Evolutionary conservation across 2,797 vertebrate genomes (phyloP).

Genomic region (Tarsius wallacei): DNA sequence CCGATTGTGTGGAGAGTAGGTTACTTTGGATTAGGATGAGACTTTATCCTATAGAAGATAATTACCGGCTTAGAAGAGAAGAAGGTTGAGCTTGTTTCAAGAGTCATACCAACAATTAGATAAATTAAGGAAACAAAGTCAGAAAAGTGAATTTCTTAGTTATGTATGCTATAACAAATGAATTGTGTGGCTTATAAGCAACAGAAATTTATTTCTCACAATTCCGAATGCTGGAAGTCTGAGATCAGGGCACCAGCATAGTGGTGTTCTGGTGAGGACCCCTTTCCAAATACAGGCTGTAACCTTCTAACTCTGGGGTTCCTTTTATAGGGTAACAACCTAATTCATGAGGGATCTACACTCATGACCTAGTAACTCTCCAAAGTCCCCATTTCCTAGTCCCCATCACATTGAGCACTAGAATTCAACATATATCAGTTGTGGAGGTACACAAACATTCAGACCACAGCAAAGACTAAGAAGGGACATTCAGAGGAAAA

Average conservation of each 20-base stretch:
- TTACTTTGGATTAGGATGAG: not conserved
- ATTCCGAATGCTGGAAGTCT: not conserved
- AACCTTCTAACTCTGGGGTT: too few relatives aligned
- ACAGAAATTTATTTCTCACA: not conserved
- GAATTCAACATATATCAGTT: not conserved
- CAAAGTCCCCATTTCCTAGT: too few relatives aligned
- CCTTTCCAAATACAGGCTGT: accelerated
- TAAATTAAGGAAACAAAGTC: not conserved
- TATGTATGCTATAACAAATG: not conserved
- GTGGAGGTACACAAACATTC: accelerated
- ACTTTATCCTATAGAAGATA: not conserved
- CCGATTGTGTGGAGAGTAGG: not conserved
- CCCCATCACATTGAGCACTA: not conserved
- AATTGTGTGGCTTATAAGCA: not conserved
- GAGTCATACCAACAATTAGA: not conserved
- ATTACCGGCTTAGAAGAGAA: not conserved
- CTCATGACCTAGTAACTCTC: not conserved
- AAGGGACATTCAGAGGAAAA: not conserved
- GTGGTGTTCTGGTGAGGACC: too few relatives aligned
- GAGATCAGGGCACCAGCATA: not conserved
- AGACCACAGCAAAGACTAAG: not conserved
- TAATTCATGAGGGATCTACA: accelerated
- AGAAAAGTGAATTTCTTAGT: not conserved
- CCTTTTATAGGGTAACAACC: not conserved
- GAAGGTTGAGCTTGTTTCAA: not conserved